Evolutionary conservation across 2,888 invertebrate species (phyloP).

Genomic region (Crioceris asparagi): DNA sequence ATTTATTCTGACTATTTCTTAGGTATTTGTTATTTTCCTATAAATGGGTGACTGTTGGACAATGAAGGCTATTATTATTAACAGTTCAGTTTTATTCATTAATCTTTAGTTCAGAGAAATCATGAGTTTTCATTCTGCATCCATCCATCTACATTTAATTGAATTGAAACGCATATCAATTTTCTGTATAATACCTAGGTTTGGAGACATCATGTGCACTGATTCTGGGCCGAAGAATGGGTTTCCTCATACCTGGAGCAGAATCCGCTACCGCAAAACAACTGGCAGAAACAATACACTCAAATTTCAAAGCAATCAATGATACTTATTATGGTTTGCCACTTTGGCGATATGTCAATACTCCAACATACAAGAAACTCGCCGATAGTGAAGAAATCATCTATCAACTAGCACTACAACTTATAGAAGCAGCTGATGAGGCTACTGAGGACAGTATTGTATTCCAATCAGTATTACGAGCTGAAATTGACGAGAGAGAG

Average conservation of each 20-base stretch:
- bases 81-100: too few species aligned
- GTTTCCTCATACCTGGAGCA: conserved; percentile 46
- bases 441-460: conserved; percentile 53
- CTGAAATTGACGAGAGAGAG: conserved; percentile 64
- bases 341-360: conserved; percentile 70
- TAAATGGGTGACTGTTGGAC: too few species aligned
- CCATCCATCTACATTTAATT: too few species aligned
- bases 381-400: conserved; percentile 67
- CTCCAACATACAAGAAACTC: conserved; percentile 59
- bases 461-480: conserved; percentile 62
- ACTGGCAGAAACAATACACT: conserved; percentile 62
- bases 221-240: conserved; percentile 68
- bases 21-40: too few species aligned
- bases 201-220: conserved; percentile 72
- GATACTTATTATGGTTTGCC: conserved; percentile 77
- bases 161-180: too few species aligned
- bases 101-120: too few species aligned
- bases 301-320: conserved; percentile 60
- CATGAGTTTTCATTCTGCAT: too few species aligned
- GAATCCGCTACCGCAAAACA: conserved; percentile 45
- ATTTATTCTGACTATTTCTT: too few species aligned
- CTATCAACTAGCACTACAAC: conserved; percentile 64
- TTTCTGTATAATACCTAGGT: conserved; percentile 43
- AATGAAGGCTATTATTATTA: too few species aligned
- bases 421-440: conserved; percentile 54